Percentiles rank a stretch among this genome's conserved stretches.
phyloP scores from a whole-genome alignment of 1,140 invertebrate genomes.

The Odontomachus brunneus region DNA sequence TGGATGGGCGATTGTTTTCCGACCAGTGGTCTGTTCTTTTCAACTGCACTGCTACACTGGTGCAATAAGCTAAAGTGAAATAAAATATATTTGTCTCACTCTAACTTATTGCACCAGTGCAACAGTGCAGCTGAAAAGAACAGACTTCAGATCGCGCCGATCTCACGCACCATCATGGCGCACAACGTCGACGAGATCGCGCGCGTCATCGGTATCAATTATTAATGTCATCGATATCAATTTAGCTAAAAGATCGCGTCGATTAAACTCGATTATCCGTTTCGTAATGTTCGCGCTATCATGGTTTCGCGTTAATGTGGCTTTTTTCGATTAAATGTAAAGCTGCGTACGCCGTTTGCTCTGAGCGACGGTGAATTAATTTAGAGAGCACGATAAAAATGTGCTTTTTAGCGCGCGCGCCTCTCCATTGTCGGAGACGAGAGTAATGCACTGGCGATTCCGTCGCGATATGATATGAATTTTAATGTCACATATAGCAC shows the following conservation, averaged over 20 bases:
- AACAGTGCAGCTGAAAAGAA: no score
- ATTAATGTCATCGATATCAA: conserved; percentile 3
- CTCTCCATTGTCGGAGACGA: conserved; percentile 20
- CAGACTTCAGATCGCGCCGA: no score
- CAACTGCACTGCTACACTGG: no score
- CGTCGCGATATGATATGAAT: conserved; percentile 36
- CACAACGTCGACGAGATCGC: not conserved
- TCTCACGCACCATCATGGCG: not conserved
- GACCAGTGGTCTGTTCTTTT: no score
- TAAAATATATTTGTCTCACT: no score
- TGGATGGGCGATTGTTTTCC: conserved; percentile 7
- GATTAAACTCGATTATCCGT: not conserved
- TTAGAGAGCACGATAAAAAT: not conserved
- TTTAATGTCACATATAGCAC: conserved; percentile 55
- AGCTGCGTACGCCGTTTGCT: no score
- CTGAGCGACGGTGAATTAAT: not conserved
- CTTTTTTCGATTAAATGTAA: not conserved
- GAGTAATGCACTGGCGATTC: conserved; percentile 32
- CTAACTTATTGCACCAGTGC: no score
- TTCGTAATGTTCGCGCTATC: not conserved
- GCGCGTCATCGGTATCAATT: no score
- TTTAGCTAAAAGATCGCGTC: not conserved
- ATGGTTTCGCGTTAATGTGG: not conserved
- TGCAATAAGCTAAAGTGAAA: no score
- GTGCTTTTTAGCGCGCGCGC: conserved; percentile 29